Percentiles rank a stretch among this genome's conserved stretches.
phyloP scores from a whole-genome alignment of 2,888 invertebrate genomes.

The Pseudanteris insignis region DNA sequence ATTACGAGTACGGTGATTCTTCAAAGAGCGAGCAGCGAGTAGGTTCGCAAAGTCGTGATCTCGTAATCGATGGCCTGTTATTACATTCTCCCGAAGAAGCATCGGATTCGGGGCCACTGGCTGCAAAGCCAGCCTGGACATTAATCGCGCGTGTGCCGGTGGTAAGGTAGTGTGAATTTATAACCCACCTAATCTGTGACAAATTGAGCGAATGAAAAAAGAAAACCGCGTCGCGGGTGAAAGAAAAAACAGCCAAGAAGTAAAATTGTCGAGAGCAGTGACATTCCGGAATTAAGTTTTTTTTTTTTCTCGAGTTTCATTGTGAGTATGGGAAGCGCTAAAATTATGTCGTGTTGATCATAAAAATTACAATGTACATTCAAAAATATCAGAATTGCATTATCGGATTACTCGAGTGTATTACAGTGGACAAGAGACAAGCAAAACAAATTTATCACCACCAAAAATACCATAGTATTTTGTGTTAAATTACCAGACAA shows the following conservation, averaged over 20 bases:
- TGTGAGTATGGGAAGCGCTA: neutral
- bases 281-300: constrained; percentile 28
- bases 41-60: constrained; percentile 47
- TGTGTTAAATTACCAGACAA: too few relatives aligned
- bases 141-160: constrained; percentile 46
- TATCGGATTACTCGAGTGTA: constrained; percentile 15
- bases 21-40: constrained; percentile 41
- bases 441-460: too few relatives aligned
- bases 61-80: constrained; percentile 52
- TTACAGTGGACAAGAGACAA: constrained; percentile 8
- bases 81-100: constrained; percentile 48
- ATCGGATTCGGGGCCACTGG: constrained; percentile 41
- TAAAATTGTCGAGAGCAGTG: constrained; percentile 38
- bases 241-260: constrained; percentile 36
- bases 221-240: constrained; percentile 40
- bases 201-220: constrained; percentile 54
- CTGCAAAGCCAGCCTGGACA: constrained; percentile 41
- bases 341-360: constrained; percentile 13
- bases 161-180: constrained; percentile 57
- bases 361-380: too few relatives aligned
- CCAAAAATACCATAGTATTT: too few relatives aligned
- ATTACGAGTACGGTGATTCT: constrained; percentile 47
- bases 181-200: constrained; percentile 60
- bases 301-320: neutral
- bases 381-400: constrained; percentile 10